These are phyloP conservation scores for Drosophila mimetica DNA, from an alignment of 2,888 invertebrate species.

Conservation along the genomic window DNA sequence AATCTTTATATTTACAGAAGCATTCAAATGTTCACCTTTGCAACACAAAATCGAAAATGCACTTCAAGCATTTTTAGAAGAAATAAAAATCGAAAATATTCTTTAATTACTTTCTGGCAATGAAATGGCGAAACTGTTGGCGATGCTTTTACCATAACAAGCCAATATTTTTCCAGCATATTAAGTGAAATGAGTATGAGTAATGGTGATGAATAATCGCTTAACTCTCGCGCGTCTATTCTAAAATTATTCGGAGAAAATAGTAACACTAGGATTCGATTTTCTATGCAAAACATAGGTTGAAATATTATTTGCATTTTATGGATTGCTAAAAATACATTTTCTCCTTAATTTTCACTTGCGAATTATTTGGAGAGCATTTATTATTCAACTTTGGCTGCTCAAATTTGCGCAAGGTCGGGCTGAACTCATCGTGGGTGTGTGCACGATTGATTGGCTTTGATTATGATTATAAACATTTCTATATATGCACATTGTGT, in stretches of 20 bases:
- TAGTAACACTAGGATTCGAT: background rate
- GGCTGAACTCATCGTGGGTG: conserved; percentile 19
- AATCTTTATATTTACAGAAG: background rate
- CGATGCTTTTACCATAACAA: background rate
- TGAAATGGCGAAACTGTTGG: background rate
- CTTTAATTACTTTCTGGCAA: conserved; percentile 5
- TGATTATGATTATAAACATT: conserved; percentile 40
- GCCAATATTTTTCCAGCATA: background rate
- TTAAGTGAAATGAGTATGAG: background rate
- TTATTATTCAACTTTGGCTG: background rate
- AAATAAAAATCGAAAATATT: background rate
- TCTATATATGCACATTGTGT: background rate
- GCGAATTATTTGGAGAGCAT: background rate
- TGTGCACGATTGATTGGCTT: conserved; percentile 53
- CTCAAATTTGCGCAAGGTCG: conserved; percentile 45
- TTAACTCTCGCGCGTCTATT: background rate
- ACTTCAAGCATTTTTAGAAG: background rate
- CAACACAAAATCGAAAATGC: background rate
- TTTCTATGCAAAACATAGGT: background rate
- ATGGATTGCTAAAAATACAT: background rate
- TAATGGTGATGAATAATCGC: background rate
- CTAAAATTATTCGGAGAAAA: background rate
- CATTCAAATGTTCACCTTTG: background rate
- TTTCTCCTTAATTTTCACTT: background rate
- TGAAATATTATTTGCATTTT: background rate